phyloP scores from a whole-genome alignment of 2,113 vertebrate genomes.

The Pterocles orientalis region DNA sequence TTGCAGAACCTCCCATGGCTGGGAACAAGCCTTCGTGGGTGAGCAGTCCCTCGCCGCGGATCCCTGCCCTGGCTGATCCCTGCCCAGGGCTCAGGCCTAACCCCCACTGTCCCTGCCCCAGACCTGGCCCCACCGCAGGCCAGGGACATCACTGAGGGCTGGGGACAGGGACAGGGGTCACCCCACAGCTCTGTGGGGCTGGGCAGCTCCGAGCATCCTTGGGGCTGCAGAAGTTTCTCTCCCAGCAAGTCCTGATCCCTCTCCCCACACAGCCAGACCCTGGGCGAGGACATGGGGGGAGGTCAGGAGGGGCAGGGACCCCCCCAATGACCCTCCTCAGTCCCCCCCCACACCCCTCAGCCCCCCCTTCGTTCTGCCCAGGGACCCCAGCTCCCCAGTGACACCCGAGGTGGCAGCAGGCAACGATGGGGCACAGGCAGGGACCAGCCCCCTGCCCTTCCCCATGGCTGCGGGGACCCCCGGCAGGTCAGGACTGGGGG shows the following conservation, averaged over 20 bases:
- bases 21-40: background rate
- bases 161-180: background rate
- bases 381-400: background rate
- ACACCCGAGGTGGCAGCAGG: background rate
- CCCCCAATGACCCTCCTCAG: accelerated
- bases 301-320: background rate
- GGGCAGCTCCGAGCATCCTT: background rate
- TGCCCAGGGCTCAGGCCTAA: background rate
- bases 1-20: background rate
- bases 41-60: background rate
- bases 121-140: background rate
- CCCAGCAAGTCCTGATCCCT: background rate
- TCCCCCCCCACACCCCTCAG: too few species aligned
- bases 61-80: background rate
- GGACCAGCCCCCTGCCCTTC: background rate
- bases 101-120: background rate
- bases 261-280: accelerated
- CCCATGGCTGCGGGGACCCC: background rate
- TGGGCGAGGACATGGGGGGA: accelerated
- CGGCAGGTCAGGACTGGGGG: background rate
- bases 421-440: background rate
- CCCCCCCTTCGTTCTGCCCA: background rate
- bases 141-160: background rate
- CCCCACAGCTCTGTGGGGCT: background rate
- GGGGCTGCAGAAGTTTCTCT: background rate